Base-by-base conservation (phyloP, 2,888 invertebrate species). In the Helleia helle region DNA sequence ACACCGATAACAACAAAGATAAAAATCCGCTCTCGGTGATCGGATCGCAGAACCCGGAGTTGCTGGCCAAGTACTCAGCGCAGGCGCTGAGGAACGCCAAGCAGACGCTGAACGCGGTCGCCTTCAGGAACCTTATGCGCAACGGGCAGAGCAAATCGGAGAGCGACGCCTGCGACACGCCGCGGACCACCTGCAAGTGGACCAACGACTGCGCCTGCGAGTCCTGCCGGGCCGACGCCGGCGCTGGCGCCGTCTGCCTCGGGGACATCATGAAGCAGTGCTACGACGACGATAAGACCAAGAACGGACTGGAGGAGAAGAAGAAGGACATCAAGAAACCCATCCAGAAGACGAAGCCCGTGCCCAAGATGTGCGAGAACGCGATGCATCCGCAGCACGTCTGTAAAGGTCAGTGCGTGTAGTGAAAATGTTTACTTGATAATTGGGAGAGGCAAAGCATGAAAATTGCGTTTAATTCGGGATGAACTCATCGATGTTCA, bases 141-240 rank as follows among this genome's bases (percentile, higher is more conserved):
- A 79, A 71, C 4, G 75, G 74, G 0, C 75, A 75, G 7, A 70
- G 65, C 0, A 80, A 80, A 9, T 74, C 74, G 0, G 81, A 81
- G 2, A 69, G 70, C 1, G 83, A 83, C 1, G 66, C 68, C 0
- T 80, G 77, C n/a, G 80, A 79, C 26, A 76, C 72, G 0, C 77
- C 79, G 0, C 73, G 71, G 28, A 69, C 55, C 0, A 77, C 75
- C 4, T 84, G 83, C 44, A 81, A 83, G 30, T 81, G 76, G 69
- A 83, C 84, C 0, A 80, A 65, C 2, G 83, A 84, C 9, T 83
- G 83, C 36, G 54, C 64, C 0, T 83, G 83, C 18, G 54, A 56
- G 1, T 61, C 51, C 0, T 83, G 83, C 22, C n/a, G n/a, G n/a
- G 76, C 71, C 9, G 65, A 68, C 1, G 56, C 55, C 0, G 71